A percentile compares a stretch with the other conserved stretches of the same genome.
These are phyloP conservation scores for Grapholita molesta DNA, from an alignment of 1,140 invertebrate species.

Conservation along the genomic window DNA sequence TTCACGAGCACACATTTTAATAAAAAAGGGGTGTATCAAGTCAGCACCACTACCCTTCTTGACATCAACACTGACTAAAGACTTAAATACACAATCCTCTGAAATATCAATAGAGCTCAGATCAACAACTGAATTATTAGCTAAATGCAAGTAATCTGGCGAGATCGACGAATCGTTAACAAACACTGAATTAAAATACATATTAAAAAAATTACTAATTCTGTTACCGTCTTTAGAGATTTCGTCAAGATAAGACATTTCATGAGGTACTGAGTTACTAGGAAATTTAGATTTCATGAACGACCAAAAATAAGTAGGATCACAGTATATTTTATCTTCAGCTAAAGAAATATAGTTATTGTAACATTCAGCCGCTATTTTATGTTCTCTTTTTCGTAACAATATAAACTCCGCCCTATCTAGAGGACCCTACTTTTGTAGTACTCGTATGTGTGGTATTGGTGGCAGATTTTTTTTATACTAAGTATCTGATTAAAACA, in stretches of 20 bases:
- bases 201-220: neutral
- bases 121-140: neutral
- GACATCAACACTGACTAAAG: neutral
- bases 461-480: too few relatives aligned
- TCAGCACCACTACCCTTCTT: neutral
- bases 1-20: neutral
- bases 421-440: too few relatives aligned
- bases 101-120: neutral
- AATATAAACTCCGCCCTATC: neutral
- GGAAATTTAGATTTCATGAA: neutral
- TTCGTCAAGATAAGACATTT: neutral
- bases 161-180: neutral
- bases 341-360: neutral
- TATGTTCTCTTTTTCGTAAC: neutral
- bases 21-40: neutral
- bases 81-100: neutral
- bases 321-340: neutral
- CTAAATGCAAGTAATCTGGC: neutral
- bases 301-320: neutral
- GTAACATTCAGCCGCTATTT: neutral
- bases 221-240: neutral
- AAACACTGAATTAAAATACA: neutral
- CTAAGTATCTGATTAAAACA: too few relatives aligned
- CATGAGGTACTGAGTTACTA: neutral
- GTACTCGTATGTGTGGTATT: too few relatives aligned